Conservation (phyloP, 2,888 invertebrate species). For the Achlya flavicornis region DNA sequence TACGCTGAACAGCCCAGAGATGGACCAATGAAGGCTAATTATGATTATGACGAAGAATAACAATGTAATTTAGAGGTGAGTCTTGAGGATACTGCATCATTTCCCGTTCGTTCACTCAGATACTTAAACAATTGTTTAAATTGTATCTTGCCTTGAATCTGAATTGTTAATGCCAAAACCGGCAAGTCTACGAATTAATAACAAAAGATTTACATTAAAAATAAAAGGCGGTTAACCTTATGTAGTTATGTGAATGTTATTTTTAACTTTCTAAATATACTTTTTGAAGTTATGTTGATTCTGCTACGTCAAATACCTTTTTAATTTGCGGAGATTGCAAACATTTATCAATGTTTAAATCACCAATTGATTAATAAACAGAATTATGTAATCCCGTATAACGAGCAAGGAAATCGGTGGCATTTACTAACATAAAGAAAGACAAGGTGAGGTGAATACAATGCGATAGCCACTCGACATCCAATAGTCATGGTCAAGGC, state of each 20-base stretch:
- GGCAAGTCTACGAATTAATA: too few relatives aligned
- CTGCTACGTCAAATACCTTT: neutral
- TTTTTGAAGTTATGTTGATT: too few relatives aligned
- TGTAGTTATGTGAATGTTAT: too few relatives aligned
- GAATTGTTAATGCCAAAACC: neutral
- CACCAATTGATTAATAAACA: too few relatives aligned
- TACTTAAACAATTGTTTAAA: neutral
- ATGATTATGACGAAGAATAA: too few relatives aligned
- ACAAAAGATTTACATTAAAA: too few relatives aligned
- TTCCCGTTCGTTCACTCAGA: neutral
- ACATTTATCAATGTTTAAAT: neutral
- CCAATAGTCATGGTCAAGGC: conserved; percentile 8
- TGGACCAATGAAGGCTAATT: too few relatives aligned
- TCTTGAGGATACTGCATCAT: too few relatives aligned
- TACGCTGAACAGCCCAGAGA: too few relatives aligned
- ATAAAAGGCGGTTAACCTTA: neutral
- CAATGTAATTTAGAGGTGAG: too few relatives aligned
- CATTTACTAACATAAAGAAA: neutral
- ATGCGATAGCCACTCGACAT: neutral
- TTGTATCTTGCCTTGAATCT: neutral
- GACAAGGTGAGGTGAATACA: neutral
- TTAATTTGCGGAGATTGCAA: neutral
- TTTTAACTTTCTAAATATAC: too few relatives aligned
- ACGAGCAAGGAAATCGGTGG: neutral
- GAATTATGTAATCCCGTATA: neutral